phyloP scores from a whole-genome alignment of 2,888 invertebrate genomes.

The Abscondita cerata region DNA sequence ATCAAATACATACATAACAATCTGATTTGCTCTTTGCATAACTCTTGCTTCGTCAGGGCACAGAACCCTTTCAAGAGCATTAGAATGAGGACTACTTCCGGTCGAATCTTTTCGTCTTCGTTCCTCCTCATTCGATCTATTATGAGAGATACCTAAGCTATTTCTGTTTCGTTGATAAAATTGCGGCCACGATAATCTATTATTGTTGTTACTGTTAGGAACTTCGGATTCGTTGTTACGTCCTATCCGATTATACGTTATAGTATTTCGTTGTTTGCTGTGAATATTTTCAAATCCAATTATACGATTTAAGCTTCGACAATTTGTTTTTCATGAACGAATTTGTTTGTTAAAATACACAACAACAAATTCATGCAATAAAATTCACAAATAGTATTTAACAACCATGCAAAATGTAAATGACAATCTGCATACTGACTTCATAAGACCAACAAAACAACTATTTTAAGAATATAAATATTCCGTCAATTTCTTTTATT shows the following conservation, averaged over 20 bases:
- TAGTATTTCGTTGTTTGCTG: conserved; percentile 58
- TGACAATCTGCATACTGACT: conserved; percentile 1
- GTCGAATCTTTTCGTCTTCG: conserved; percentile 54
- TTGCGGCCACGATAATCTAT: conserved; percentile 67
- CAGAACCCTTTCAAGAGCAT: conserved; percentile 66
- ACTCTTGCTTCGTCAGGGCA: conserved; percentile 79
- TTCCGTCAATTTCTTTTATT: not conserved
- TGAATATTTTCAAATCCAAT: conserved; percentile 18
- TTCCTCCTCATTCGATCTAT: conserved; percentile 49
- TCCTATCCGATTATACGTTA: conserved; percentile 50
- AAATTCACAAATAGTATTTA: conserved; percentile 19
- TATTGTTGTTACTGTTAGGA: conserved; percentile 59
- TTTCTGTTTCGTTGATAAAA: conserved; percentile 53
- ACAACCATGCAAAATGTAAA: conserved; percentile 19
- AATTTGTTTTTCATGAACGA: too few species aligned
- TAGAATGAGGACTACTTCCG: conserved; percentile 57
- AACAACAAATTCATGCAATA: conserved; percentile 7
- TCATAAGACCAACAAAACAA: not conserved
- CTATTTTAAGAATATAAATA: not conserved
- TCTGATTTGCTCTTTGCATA: conserved; percentile 85
- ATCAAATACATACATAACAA: conserved; percentile 77
- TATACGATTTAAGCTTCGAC: not conserved
- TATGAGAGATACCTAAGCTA: conserved; percentile 54
- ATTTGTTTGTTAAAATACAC: conserved; percentile 6
- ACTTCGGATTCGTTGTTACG: conserved; percentile 61